Percentiles rank a stretch among this genome's conserved stretches.
Evolutionary conservation across 1,140 invertebrate species (phyloP).

Genomic region (Apis laboriosa): DNA sequence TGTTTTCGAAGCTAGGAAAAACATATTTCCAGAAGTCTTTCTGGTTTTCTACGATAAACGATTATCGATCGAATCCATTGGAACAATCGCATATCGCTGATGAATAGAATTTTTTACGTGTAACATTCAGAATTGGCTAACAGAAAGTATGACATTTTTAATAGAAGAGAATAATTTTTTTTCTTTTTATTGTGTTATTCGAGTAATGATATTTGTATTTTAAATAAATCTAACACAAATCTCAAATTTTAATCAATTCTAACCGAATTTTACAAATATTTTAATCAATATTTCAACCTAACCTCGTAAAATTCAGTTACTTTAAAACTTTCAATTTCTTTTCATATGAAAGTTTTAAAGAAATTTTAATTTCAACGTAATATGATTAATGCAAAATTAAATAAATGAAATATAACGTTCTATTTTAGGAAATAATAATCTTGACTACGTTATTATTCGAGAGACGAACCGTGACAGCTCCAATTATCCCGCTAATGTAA

Average conservation of each 20-base stretch:
- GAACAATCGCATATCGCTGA: not conserved
- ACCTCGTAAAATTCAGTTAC: too few relatives aligned
- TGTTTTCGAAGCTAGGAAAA: not conserved
- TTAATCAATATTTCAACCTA: too few relatives aligned
- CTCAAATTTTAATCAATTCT: too few relatives aligned
- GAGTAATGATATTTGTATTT: too few relatives aligned
- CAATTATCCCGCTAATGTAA: constrained; percentile 21
- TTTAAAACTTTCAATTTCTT: too few relatives aligned
- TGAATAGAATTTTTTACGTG: not conserved
- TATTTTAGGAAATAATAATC: not conserved
- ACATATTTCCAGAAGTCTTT: not conserved
- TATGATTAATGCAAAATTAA: not conserved
- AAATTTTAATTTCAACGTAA: too few relatives aligned
- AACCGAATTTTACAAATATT: too few relatives aligned
- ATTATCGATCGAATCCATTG: not conserved
- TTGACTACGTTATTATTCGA: too few relatives aligned
- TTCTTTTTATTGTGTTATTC: too few relatives aligned
- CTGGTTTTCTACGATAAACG: not conserved
- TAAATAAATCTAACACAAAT: too few relatives aligned
- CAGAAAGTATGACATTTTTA: not conserved
- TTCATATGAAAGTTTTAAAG: too few relatives aligned
- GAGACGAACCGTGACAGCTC: not conserved
- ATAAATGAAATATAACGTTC: not conserved
- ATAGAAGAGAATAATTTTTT: too few relatives aligned
- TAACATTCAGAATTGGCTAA: not conserved